Conservation (phyloP, 1,140 invertebrate genomes). For the Nephotettix cincticeps region DNA sequence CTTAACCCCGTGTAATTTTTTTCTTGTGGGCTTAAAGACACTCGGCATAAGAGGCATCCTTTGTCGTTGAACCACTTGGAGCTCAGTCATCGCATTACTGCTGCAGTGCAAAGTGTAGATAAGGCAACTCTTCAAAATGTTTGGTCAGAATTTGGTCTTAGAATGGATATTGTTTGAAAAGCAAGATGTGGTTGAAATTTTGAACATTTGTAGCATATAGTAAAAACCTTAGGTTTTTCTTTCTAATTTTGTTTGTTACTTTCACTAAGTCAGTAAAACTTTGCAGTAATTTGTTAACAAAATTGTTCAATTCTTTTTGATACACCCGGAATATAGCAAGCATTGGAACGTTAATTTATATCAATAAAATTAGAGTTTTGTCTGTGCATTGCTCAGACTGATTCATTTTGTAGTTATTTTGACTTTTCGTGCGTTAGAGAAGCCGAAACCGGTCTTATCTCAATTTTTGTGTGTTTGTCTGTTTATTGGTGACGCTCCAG, state of each 20-base stretch:
- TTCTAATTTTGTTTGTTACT: slow-evolving; percentile 14
- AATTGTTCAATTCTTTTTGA: background rate
- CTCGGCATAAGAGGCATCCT: background rate
- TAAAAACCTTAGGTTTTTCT: background rate
- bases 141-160: slow-evolving; percentile 6
- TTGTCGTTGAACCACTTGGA: slow-evolving; percentile 1
- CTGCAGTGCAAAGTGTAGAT: background rate
- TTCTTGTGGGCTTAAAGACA: background rate
- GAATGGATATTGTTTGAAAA: slow-evolving; percentile 14
- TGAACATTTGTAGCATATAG: slow-evolving; percentile 9
- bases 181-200: background rate
- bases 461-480: too few species aligned
- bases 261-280: slow-evolving; percentile 12
- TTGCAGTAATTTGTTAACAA: slow-evolving; percentile 15
- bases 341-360: too few species aligned
- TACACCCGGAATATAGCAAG: too few species aligned
- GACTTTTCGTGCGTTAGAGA: too few species aligned
- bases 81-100: background rate
- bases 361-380: too few species aligned
- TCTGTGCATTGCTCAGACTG: too few species aligned
- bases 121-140: slow-evolving; percentile 14
- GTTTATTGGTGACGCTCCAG: too few species aligned
- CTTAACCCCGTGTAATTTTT: background rate
- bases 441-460: too few species aligned
- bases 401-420: too few species aligned